Percentiles rank a stretch among this genome's conserved stretches.
Conservation (phyloP, 2,888 invertebrate species). For the Eurois occulta region DNA sequence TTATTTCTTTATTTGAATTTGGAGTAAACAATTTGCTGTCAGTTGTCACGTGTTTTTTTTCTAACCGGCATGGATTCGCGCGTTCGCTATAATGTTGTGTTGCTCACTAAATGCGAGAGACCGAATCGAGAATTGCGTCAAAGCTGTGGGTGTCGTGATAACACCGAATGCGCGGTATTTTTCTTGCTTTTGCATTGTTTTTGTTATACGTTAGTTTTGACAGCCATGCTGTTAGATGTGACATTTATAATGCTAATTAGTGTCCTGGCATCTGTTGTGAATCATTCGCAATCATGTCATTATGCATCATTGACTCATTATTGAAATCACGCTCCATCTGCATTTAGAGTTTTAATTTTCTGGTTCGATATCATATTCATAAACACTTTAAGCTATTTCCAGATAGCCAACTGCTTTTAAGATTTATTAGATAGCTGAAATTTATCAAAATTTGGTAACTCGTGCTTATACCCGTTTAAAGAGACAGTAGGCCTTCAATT, state of each 20-base stretch:
- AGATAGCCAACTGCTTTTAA: background rate
- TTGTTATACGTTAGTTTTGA: conserved; percentile 43
- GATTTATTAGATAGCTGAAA: background rate
- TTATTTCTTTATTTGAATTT: conserved; percentile 53
- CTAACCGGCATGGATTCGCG: conserved; percentile 66
- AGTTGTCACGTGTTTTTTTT: conserved; percentile 68
- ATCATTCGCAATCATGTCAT: no score
- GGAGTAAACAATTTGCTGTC: conserved; percentile 54
- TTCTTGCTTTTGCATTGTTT: conserved; percentile 52
- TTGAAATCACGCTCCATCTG: background rate
- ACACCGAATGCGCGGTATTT: conserved; percentile 66
- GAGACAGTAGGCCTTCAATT: background rate
- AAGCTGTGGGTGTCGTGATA: conserved; percentile 72
- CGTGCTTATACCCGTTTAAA: background rate
- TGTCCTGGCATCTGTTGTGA: conserved; percentile 8
- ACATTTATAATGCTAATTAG: conserved; percentile 54
- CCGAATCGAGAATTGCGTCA: conserved; percentile 68
- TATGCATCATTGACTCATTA: background rate
- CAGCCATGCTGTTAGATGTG: conserved; percentile 27
- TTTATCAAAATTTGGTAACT: background rate
- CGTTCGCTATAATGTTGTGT: conserved; percentile 65
- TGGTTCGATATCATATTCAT: background rate
- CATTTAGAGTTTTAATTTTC: background rate
- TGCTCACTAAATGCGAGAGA: conserved; percentile 68
- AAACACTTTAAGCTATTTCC: background rate